phyloP scores from a whole-genome alignment of 2,888 invertebrate genomes.

The Cepaea hortensis region DNA sequence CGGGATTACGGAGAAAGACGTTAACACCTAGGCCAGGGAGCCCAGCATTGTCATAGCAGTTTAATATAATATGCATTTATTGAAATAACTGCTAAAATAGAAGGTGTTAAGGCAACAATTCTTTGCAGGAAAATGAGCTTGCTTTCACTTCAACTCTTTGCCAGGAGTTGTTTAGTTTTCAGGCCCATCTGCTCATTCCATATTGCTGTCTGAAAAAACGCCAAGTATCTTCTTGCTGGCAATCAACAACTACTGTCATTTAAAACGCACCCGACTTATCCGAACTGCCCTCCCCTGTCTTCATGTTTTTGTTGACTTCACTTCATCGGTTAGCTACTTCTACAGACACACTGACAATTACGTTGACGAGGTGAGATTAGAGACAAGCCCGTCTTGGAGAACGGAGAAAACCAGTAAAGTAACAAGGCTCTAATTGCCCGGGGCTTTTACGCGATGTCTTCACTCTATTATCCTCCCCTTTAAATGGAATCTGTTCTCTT shows the following conservation, averaged over 20 bases:
- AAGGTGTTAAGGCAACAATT: no score
- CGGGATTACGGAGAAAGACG: no score
- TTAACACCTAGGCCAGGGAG: no score
- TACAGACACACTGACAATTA: slow-evolving; percentile 36
- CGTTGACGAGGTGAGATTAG: slow-evolving; percentile 32
- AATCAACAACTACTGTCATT: background rate
- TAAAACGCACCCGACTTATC: background rate
- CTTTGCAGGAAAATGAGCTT: no score
- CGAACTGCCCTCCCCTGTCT: background rate
- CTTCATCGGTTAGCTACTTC: slow-evolving; percentile 6
- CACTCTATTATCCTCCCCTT: slow-evolving; percentile 40
- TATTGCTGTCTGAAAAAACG: background rate
- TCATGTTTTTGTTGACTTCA: background rate
- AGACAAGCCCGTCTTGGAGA: background rate
- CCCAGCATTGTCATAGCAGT: no score
- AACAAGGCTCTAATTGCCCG: slow-evolving; percentile 42
- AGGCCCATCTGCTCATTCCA: no score
- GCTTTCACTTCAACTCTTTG: no score
- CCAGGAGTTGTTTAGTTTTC: no score
- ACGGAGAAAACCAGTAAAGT: slow-evolving; percentile 20
- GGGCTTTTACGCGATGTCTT: slow-evolving; percentile 43
- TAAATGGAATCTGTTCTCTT: slow-evolving; percentile 26
- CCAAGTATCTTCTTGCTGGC: background rate
- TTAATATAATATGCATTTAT: no score
- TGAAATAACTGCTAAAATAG: no score